phyloP scores from a whole-genome alignment of 1,140 invertebrate genomes.

The Ylistrum balloti region DNA sequence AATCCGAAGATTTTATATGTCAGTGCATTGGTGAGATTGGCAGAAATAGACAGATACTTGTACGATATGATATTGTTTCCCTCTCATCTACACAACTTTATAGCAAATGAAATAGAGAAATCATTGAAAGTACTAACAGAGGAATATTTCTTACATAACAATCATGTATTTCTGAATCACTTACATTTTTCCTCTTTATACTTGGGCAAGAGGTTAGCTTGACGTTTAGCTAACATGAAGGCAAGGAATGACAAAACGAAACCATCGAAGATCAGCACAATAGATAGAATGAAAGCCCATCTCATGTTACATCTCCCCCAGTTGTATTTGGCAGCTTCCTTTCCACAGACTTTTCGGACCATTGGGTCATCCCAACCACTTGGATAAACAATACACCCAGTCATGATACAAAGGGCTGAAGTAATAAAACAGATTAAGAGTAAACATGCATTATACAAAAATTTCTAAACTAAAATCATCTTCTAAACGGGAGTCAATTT shows the following conservation, averaged over 20 bases:
- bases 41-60: too few relatives aligned
- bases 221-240: slow-evolving; percentile 93
- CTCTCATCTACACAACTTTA: too few relatives aligned
- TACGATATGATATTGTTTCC: too few relatives aligned
- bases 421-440: slow-evolving; percentile 52
- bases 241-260: slow-evolving; percentile 94
- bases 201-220: slow-evolving; percentile 76
- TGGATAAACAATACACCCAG: slow-evolving; percentile 90
- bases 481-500: too few relatives aligned
- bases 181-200: slow-evolving; percentile 69
- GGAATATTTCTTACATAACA: too few relatives aligned
- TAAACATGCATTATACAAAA: too few relatives aligned
- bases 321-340: slow-evolving; percentile 89
- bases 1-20: too few relatives aligned
- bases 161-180: slow-evolving; percentile 44
- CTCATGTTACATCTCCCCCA: slow-evolving; percentile 93
- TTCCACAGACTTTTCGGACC: slow-evolving; percentile 93
- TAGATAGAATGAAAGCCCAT: slow-evolving; percentile 97
- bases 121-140: too few relatives aligned
- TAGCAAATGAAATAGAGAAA: too few relatives aligned
- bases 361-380: slow-evolving; percentile 93
- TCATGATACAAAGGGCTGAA: slow-evolving; percentile 85
- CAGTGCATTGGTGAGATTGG: too few relatives aligned
- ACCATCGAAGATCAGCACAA: slow-evolving; percentile 95
- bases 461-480: too few relatives aligned